Conservation (phyloP, 64 coral and sea anemone species). For the Trachythela sp. region DNA sequence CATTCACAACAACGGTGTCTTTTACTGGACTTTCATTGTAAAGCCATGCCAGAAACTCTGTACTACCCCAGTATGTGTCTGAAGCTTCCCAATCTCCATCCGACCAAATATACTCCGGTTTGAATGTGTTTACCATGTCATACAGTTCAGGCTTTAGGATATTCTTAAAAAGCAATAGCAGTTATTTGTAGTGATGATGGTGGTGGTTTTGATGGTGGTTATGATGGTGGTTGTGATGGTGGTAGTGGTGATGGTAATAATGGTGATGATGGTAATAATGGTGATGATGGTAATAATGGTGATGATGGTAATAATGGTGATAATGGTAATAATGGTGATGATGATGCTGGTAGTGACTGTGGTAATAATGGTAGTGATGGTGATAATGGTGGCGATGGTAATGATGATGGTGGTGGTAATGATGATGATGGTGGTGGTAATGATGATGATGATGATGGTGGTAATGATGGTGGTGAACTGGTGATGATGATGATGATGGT, state of each 20-base stretch:
- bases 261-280: background rate
- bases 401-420: too few relatives aligned
- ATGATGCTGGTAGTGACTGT: too few relatives aligned
- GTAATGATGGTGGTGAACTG: too few relatives aligned
- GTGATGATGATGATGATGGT: too few relatives aligned
- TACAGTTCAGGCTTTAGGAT: slow-evolving; percentile 70
- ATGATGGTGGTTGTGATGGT: slow-evolving; percentile 56
- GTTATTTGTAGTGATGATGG: background rate
- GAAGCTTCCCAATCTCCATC: slow-evolving; percentile 80
- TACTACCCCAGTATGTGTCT: slow-evolving; percentile 69
- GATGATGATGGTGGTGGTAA: too few relatives aligned
- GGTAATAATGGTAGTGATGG: too few relatives aligned
- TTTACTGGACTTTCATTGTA: slow-evolving; percentile 93
- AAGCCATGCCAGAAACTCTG: slow-evolving; percentile 78
- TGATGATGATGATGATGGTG: too few relatives aligned
- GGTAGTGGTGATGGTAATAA: background rate
- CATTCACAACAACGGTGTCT: slow-evolving; percentile 85
- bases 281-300: background rate
- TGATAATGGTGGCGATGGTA: too few relatives aligned
- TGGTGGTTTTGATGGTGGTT: background rate
- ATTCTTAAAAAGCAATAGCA: slow-evolving; percentile 35
- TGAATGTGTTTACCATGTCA: slow-evolving; percentile 75
- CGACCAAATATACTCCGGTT: slow-evolving; percentile 82
- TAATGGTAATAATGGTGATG: too few relatives aligned
- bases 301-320: too few relatives aligned